These are phyloP conservation scores for Macrochelys suwanniensis DNA, from an alignment of 2,797 vertebrate species.

Conservation along the genomic window DNA sequence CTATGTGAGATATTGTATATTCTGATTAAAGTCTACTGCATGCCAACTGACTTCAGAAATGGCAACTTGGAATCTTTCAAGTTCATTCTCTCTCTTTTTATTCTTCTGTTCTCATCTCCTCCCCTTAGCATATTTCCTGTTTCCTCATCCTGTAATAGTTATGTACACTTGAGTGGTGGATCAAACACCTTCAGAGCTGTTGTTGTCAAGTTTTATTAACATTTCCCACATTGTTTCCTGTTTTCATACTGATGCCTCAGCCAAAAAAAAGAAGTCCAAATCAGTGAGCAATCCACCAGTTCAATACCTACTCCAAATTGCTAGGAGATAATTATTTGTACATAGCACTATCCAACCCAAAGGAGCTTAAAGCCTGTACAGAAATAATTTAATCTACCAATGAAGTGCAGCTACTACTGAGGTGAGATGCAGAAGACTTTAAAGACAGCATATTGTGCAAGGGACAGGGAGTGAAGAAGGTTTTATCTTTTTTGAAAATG, in stretches of 20 bases:
- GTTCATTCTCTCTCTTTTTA: slow-evolving; percentile 44
- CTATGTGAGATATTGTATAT: not conserved
- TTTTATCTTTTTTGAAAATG: not conserved
- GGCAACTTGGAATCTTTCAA: slow-evolving; percentile 54
- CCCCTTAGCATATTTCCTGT: slow-evolving; percentile 51
- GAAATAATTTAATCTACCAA: not conserved
- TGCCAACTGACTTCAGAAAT: slow-evolving; percentile 27
- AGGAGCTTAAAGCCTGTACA: not conserved
- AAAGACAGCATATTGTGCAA: not conserved
- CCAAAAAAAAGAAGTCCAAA: slow-evolving; percentile 1
- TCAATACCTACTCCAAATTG: not conserved
- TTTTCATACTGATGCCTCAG: slow-evolving; percentile 39
- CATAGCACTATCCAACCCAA: not conserved
- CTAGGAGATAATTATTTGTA: slow-evolving; percentile 8
- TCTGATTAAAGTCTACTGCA: not conserved
- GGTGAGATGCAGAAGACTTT: not conserved
- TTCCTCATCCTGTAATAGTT: slow-evolving; percentile 70
- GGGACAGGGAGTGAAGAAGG: not conserved
- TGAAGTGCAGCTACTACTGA: not conserved
- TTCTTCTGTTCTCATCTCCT: slow-evolving; percentile 58
- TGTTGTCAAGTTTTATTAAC: slow-evolving; percentile 74
- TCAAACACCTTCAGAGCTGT: slow-evolving; percentile 65
- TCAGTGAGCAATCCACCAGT: not conserved
- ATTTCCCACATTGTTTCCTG: slow-evolving; percentile 65
- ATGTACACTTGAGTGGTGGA: slow-evolving; percentile 53